Conservation (phyloP, 1,140 invertebrate species). For the Drosophila ercepeae region DNA sequence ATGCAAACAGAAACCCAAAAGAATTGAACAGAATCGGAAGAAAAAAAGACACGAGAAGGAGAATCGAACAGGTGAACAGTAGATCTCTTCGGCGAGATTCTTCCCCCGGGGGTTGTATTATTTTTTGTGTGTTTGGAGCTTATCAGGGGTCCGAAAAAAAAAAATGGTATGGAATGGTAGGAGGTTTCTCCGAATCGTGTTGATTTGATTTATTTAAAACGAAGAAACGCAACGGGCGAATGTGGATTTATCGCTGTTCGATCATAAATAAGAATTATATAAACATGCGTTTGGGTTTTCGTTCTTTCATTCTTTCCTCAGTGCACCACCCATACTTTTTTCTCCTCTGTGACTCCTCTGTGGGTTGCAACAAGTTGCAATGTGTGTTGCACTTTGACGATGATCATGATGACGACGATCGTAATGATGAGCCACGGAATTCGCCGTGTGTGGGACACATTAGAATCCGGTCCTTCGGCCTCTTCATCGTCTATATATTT, state of each 20-base stretch:
- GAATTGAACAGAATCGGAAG: conserved; percentile 1
- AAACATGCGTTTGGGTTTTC: conserved; percentile 71
- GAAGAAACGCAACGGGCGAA: conserved; percentile 17
- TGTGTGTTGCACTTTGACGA: conserved; percentile 10
- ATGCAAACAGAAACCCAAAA: background rate
- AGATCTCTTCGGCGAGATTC: conserved; percentile 24
- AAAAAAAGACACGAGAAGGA: conserved; percentile 1
- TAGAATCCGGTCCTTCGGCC: conserved; percentile 58
- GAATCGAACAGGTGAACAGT: conserved; percentile 39
- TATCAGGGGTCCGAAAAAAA: conserved; percentile 35
- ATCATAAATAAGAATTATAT: conserved; percentile 83
- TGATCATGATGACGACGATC: background rate
- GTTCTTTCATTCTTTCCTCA: no score
- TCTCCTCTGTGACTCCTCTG: background rate
- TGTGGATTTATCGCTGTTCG: conserved; percentile 73
- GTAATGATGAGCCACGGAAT: conserved; percentile 12
- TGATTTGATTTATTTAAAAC: conserved; percentile 82
- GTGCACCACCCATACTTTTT: conserved; percentile 63
- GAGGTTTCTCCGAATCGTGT: conserved; percentile 79
- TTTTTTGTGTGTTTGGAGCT: conserved; percentile 18
- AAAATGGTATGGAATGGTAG: conserved; percentile 26
- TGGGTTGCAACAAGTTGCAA: conserved; percentile 45
- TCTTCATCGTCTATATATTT: background rate
- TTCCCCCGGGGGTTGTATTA: conserved; percentile 9
- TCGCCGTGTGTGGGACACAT: conserved; percentile 79